These are phyloP conservation scores for Salticus scenicus DNA, from an alignment of 2,888 invertebrate genomes.

Conservation along the genomic window DNA sequence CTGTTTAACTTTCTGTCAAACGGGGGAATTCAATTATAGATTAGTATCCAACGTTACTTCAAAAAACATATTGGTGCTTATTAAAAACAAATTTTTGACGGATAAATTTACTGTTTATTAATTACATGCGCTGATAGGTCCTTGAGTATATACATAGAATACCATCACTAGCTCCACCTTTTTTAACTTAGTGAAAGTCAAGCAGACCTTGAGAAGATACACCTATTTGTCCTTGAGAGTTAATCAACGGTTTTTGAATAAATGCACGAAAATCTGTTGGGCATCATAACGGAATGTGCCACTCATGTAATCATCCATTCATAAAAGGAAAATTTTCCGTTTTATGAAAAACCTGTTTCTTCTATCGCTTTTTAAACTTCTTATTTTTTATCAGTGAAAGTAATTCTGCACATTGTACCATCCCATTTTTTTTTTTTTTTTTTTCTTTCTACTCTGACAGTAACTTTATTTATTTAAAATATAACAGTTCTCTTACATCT, in stretches of 20 bases:
- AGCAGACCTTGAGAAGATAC: constrained; percentile 41
- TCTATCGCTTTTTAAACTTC: neutral
- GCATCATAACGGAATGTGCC: constrained; percentile 50
- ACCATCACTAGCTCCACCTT: constrained; percentile 14
- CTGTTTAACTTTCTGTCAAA: neutral
- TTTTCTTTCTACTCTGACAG: too few relatives aligned
- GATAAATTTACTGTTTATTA: neutral
- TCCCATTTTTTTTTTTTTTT: neutral
- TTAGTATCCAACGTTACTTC: neutral
- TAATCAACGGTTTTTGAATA: constrained; percentile 66
- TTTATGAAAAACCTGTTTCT: constrained; percentile 16
- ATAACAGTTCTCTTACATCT: too few relatives aligned
- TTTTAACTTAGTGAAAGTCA: constrained; percentile 58
- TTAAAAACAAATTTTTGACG: neutral
- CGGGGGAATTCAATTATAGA: neutral
- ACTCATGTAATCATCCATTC: constrained; percentile 34
- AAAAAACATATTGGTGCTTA: neutral
- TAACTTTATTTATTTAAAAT: too few relatives aligned
- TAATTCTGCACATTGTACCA: neutral
- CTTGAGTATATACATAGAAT: constrained; percentile 37
- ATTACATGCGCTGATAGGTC: constrained; percentile 9
- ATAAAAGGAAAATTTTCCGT: constrained; percentile 6
- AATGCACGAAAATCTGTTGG: constrained; percentile 24
- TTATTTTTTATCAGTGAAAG: neutral
- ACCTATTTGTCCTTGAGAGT: constrained; percentile 55